Evolutionary conservation across 2,888 invertebrate genomes (phyloP).

Genomic region (Tanaodytes sp.): DNA sequence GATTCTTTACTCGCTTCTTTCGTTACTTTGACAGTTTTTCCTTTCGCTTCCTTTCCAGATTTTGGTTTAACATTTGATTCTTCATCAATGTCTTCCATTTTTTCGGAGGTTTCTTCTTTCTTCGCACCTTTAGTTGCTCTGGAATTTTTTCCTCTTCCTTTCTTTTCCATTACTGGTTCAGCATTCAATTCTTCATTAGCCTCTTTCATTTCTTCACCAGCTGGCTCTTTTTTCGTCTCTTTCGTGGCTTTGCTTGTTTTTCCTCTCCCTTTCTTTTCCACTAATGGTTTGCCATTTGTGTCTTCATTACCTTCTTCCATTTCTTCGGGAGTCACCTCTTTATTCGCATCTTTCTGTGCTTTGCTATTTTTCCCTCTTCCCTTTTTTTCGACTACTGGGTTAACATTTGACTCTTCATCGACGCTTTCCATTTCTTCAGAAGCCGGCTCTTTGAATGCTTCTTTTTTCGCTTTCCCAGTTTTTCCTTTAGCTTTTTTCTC

Average conservation of each 20-base stretch:
- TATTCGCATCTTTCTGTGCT: no score
- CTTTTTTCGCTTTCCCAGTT: no score
- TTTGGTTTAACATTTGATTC: background rate
- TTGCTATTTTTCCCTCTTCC: background rate
- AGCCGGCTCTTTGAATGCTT: background rate
- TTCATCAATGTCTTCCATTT: background rate
- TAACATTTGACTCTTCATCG: no score
- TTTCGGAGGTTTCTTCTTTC: background rate
- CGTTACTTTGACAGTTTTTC: background rate
- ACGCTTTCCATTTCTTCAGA: background rate
- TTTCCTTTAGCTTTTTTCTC: background rate
- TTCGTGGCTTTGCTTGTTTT: no score
- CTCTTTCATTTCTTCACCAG: background rate
- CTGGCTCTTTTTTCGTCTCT: background rate
- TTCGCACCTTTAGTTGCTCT: no score
- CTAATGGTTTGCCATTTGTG: no score
- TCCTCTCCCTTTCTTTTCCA: no score
- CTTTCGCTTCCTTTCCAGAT: no score
- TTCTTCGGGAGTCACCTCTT: background rate
- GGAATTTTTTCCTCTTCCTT: no score
- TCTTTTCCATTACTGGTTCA: background rate
- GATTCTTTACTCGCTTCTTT: background rate
- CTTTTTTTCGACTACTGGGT: no score
- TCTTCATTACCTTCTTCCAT: slow-evolving; percentile 55
- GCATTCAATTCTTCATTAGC: background rate